Conservation (phyloP, 2,888 invertebrate genomes). For the Dicyrtomina minuta region DNA sequence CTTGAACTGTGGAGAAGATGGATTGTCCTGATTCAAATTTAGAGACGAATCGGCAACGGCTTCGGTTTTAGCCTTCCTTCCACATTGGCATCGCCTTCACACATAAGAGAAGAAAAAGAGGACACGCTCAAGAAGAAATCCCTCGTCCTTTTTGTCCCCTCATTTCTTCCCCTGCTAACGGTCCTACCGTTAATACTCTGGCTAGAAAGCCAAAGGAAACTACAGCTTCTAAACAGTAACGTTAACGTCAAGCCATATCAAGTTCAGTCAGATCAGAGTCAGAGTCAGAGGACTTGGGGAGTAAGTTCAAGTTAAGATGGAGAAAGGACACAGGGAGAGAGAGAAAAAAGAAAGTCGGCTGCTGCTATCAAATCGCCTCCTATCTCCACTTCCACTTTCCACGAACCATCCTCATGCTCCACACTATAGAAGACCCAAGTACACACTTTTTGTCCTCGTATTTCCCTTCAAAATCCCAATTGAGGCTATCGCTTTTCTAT, state of each 20-base stretch:
- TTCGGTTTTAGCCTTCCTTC: too few relatives aligned
- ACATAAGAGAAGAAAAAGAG: background rate
- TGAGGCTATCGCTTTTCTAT: slow-evolving; percentile 7
- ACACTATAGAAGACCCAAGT: background rate
- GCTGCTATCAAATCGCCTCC: slow-evolving; percentile 18
- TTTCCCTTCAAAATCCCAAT: slow-evolving; percentile 6
- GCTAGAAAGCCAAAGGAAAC: too few relatives aligned
- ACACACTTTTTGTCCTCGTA: background rate
- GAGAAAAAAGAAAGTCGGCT: slow-evolving; percentile 18
- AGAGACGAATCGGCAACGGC: slow-evolving; percentile 12
- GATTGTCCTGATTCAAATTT: slow-evolving; percentile 33
- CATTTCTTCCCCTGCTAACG: slow-evolving; percentile 9
- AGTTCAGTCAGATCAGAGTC: background rate
- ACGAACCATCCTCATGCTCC: background rate
- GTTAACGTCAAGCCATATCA: too few relatives aligned
- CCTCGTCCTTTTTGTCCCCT: slow-evolving; percentile 11
- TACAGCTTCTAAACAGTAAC: too few relatives aligned
- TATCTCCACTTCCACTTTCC: background rate
- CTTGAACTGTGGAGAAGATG: slow-evolving; percentile 31
- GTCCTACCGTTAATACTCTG: too few relatives aligned
- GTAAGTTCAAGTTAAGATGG: background rate
- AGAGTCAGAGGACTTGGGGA: background rate
- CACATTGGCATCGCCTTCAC: background rate
- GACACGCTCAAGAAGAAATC: slow-evolving; percentile 14
- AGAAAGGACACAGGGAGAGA: slow-evolving; percentile 1